phyloP scores from a whole-genome alignment of 2,888 invertebrate species.

The Cynaeus angustus region DNA sequence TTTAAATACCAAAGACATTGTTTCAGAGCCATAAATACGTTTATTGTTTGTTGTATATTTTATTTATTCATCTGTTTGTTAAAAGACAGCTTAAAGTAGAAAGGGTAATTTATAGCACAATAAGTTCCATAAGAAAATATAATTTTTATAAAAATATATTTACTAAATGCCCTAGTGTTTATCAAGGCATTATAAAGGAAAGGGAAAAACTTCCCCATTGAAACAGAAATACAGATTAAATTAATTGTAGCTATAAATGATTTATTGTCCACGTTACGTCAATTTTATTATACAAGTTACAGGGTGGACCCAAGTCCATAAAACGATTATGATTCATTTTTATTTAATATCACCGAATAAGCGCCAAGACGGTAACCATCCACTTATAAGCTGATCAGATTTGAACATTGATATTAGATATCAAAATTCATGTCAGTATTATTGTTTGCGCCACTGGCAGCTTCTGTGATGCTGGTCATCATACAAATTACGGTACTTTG shows the following conservation, averaged over 20 bases:
- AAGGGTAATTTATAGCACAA: conserved; percentile 45
- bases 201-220: conserved; percentile 22
- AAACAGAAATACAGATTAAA: conserved; percentile 15
- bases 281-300: conserved; percentile 18
- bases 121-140: conserved; percentile 39
- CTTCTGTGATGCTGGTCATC: conserved; percentile 39
- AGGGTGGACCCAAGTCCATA: conserved; percentile 12
- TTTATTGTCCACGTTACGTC: conserved; percentile 20
- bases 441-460: conserved; percentile 3
- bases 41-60: conserved; percentile 4
- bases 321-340: no score
- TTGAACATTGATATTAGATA: no score
- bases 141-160: conserved; percentile 49
- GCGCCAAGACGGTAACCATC: no score
- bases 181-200: conserved; percentile 8
- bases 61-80: not conserved
- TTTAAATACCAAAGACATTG: conserved; percentile 39
- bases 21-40: conserved; percentile 22
- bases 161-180: conserved; percentile 19
- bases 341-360: no score
- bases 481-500: conserved; percentile 40
- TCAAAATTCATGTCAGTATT: not conserved
- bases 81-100: conserved; percentile 15
- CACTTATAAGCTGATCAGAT: no score
- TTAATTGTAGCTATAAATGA: conserved; percentile 10